Evolutionary conservation across 2,888 invertebrate species (phyloP), one percentile per base, ranked within the genome.

Genomic region (Dynastes hyllus): DNA sequence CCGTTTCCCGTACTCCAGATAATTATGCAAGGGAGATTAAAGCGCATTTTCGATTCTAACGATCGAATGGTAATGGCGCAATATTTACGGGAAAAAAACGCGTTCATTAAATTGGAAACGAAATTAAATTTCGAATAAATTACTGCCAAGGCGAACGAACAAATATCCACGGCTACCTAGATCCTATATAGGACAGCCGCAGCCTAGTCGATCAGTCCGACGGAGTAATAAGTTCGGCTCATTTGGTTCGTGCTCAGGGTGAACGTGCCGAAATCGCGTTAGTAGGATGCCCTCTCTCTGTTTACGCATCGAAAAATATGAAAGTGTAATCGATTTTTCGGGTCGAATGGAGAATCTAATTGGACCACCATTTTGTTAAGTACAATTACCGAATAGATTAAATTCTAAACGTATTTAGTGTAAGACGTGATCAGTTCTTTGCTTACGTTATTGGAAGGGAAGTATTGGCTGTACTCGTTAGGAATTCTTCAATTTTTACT

Each of bases 71-170:
- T 27, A 58, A 58, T 9, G 16, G 55, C 55, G 16, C 55, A 22
- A 58, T 58, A 58, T 58, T 58, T 58, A 58, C 55, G 6, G 22
- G n/a, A 9, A 58, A 58, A 55, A 58, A 58, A 58, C 22, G 22
- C 55, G 55, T 58, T 58, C 22, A 58, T 58, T 58, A 58, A 58
- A 58, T 58, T 58, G 22, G 22, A 58, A 58, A 16, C 8, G 55
- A 58, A 58, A 58, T 58, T 58, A 58, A 58, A 58, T 58, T 58
- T 58, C 55, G 55, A 58, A 58, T 58, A 58, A 58, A 58, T 58
- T 58, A 58, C 55, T 5, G 16, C n/a, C 22, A 27, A 22, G 8
- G 55, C 55, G 55, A 22, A 58, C 55, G 55, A 9, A 58, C 22
- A 58, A 58, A 27, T 22, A 58, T 58, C 53, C n/a, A 13, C 13